Percentiles rank a stretch among this genome's conserved stretches.
These are phyloP conservation scores for Lasioglossum pauxillum DNA, from an alignment of 2,888 invertebrate species.

Conservation along the genomic window DNA sequence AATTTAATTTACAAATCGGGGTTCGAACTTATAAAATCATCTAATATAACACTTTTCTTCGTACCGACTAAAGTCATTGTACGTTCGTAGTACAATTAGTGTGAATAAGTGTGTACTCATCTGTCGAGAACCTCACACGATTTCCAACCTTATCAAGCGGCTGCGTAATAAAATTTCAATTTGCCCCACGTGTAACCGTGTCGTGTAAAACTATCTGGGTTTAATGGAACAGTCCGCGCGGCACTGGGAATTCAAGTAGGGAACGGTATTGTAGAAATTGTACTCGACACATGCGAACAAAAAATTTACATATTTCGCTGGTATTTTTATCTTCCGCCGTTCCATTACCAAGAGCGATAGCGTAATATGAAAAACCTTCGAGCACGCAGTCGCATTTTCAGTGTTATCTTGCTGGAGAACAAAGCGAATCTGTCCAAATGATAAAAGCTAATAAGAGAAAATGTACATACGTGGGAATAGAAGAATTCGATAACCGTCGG, in stretches of 20 bases:
- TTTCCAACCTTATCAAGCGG: not conserved
- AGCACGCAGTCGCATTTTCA: not conserved
- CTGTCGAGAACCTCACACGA: not conserved
- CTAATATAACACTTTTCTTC: too few relatives aligned
- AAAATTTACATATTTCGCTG: constrained; percentile 11
- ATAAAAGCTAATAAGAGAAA: not conserved
- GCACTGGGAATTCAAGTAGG: not conserved
- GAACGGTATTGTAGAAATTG: not conserved
- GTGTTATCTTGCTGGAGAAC: not conserved
- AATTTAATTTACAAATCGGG: too few relatives aligned
- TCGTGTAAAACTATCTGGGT: constrained; percentile 9
- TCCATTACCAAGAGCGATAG: constrained; percentile 15
- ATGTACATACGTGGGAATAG: too few relatives aligned
- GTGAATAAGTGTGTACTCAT: not conserved
- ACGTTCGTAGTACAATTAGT: not conserved
- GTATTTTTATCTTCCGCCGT: constrained; percentile 2
- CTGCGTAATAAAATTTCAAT: constrained; percentile 4
- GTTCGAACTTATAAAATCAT: too few relatives aligned
- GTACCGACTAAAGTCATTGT: not conserved
- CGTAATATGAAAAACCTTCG: not conserved
- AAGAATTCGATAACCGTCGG: too few relatives aligned
- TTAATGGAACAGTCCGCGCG: not conserved
- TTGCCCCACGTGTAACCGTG: not conserved
- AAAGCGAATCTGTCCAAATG: not conserved
- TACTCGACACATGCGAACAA: constrained; percentile 5